These are phyloP conservation scores for Ailurus styani DNA, from an alignment of 2,113 vertebrate genomes.

Conservation along the genomic window DNA sequence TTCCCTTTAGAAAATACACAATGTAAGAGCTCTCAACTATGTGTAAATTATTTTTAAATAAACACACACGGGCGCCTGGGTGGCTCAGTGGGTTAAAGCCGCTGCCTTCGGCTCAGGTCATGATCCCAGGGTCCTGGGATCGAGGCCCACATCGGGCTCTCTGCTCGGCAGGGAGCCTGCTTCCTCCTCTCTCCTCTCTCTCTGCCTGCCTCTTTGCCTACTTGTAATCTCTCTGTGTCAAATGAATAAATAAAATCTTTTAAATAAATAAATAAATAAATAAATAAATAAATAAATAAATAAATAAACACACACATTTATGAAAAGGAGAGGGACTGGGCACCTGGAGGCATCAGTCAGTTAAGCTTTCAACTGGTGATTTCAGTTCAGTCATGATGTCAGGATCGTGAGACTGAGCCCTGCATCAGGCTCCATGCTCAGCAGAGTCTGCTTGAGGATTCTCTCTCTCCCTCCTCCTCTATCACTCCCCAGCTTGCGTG, in stretches of 20 bases:
- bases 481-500: not conserved
- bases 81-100: too few relatives aligned
- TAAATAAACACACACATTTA: not conserved
- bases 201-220: too few relatives aligned
- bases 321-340: not conserved
- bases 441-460: not conserved
- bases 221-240: too few relatives aligned
- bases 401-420: not conserved
- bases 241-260: too few relatives aligned
- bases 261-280: constrained; percentile 34
- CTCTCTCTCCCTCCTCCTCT: not conserved
- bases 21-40: not conserved
- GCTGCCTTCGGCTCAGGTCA: too few relatives aligned
- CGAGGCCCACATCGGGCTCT: too few relatives aligned
- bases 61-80: too few relatives aligned
- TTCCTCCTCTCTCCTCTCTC: too few relatives aligned
- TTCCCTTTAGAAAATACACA: not conserved
- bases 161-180: too few relatives aligned
- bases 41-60: constrained; percentile 20
- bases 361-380: not conserved
- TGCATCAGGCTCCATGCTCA: not conserved
- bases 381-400: not conserved
- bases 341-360: not conserved
- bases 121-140: too few relatives aligned
- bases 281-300: constrained; percentile 36